A percentile compares a stretch with the other conserved stretches of the same genome.
phyloP scores from a whole-genome alignment of 2,797 vertebrate genomes.

The Artibeus jamaicensis region DNA sequence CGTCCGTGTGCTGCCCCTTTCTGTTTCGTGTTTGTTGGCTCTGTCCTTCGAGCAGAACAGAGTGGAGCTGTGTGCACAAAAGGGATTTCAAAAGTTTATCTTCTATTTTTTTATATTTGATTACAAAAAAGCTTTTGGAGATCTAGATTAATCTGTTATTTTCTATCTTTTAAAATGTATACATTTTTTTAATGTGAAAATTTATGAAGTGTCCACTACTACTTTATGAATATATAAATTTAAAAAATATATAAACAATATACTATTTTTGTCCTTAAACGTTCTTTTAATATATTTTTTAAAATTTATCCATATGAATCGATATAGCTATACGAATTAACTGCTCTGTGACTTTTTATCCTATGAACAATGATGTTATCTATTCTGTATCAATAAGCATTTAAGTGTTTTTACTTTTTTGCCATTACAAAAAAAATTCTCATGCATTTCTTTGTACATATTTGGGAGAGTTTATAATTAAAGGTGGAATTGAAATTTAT shows the following conservation, averaged over 20 bases:
- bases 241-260: neutral
- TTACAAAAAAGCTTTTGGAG: neutral
- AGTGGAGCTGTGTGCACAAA: neutral
- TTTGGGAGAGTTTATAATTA: neutral
- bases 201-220: neutral
- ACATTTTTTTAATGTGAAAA: neutral
- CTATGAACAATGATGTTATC: neutral
- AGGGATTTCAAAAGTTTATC: neutral
- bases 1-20: accelerated
- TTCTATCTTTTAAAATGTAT: neutral
- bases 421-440: neutral
- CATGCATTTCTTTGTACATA: neutral
- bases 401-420: neutral
- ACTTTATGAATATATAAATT: neutral
- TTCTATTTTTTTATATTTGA: neutral
- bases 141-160: neutral
- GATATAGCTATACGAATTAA: neutral
- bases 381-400: neutral
- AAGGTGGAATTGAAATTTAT: neutral
- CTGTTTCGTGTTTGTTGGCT: neutral
- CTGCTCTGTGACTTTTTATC: neutral
- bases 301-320: neutral
- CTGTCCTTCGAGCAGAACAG: neutral
- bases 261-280: neutral
- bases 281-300: neutral